Evolutionary conservation across 2,888 invertebrate genomes (phyloP).

Genomic region (Nesidiocoris tenuis): DNA sequence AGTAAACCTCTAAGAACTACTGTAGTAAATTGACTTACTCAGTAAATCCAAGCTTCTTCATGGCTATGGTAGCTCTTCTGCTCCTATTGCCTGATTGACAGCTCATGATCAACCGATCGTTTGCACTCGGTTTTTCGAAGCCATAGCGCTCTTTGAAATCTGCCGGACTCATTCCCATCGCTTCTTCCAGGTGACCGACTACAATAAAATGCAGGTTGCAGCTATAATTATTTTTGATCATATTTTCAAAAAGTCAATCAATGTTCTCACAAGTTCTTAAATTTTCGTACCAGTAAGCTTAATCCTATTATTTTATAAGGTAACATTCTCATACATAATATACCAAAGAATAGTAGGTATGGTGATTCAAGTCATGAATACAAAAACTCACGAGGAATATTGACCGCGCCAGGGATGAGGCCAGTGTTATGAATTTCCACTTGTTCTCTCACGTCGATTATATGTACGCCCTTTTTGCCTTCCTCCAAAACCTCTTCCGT

Average conservation of each 20-base stretch:
- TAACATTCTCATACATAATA: too few species aligned
- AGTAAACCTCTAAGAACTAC: too few species aligned
- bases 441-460: conserved; percentile 31
- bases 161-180: neutral
- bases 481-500: conserved; percentile 3
- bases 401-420: conserved; percentile 31
- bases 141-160: conserved; percentile 20
- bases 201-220: neutral
- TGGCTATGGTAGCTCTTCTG: conserved; percentile 2
- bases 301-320: too few species aligned
- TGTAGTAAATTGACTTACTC: conserved; percentile 31
- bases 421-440: conserved; percentile 35
- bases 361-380: too few species aligned
- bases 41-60: conserved; percentile 9
- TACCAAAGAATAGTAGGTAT: too few species aligned
- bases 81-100: conserved; percentile 30
- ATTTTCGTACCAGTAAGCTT: too few species aligned
- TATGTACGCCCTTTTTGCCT: conserved; percentile 12
- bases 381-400: conserved; percentile 34
- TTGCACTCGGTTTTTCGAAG: conserved; percentile 13
- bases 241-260: too few species aligned
- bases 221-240: too few species aligned
- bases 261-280: too few species aligned
- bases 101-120: conserved; percentile 20
- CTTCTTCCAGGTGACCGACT: conserved; percentile 27